These are phyloP conservation scores for Scyliorhinus canicula DNA, from an alignment of 2,797 vertebrate genomes.

Conservation along the genomic window DNA sequence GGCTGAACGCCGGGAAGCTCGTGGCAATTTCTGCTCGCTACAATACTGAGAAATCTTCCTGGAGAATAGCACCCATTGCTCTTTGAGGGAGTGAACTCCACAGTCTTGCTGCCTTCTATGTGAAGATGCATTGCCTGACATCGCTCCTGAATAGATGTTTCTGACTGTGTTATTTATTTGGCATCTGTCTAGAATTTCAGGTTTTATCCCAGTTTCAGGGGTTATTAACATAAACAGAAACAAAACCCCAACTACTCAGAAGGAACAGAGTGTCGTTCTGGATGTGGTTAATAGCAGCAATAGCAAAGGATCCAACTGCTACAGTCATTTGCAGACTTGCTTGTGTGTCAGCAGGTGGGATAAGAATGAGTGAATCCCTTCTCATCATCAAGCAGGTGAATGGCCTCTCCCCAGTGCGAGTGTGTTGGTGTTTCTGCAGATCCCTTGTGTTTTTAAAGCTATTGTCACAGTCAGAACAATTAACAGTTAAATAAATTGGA, in stretches of 20 bases:
- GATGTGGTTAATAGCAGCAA: background rate
- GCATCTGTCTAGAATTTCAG: background rate
- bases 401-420: background rate
- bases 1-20: no score
- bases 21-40: no score
- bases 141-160: background rate
- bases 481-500: background rate
- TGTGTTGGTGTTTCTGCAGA: background rate
- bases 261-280: background rate
- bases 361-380: background rate
- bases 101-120: background rate
- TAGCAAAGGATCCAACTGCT: background rate
- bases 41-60: no score
- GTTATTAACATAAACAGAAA: background rate
- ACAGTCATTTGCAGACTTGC: background rate
- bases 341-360: background rate
- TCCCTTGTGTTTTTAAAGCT: background rate
- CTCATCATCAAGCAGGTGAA: background rate
- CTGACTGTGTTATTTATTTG: background rate
- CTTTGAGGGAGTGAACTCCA: background rate
- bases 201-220: background rate
- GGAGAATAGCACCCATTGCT: background rate
- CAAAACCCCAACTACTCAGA: background rate
- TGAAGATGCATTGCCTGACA: background rate
- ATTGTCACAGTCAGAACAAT: background rate